phyloP scores from a whole-genome alignment of 2,888 invertebrate genomes.

The Eristalis intricaria region DNA sequence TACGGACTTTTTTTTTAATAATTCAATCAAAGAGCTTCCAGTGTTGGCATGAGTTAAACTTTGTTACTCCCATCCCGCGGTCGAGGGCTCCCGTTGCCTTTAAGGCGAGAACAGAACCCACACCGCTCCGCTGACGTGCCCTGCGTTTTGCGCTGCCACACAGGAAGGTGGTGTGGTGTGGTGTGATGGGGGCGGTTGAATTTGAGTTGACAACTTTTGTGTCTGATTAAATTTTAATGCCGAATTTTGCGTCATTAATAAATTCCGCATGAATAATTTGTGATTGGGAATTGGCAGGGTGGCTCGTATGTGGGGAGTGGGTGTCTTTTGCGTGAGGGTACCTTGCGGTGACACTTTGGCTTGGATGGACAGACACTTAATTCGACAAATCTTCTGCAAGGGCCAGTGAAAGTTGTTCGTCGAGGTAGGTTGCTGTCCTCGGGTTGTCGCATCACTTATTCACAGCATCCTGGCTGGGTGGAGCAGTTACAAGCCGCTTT shows the following conservation, averaged over 20 bases:
- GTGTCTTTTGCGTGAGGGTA: conserved; percentile 32
- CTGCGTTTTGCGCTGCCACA: not conserved
- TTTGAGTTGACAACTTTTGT: conserved; percentile 76
- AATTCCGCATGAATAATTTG: conserved; percentile 75
- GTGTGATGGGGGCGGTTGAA: conserved; percentile 55
- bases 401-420: conserved; percentile 45
- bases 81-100: conserved; percentile 24
- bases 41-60: conserved; percentile 70
- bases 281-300: conserved; percentile 35
- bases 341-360: conserved; percentile 45
- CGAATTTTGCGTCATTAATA: conserved; percentile 74
- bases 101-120: conserved; percentile 24
- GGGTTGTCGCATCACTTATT: conserved; percentile 44
- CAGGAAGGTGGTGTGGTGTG: not conserved
- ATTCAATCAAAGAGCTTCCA: conserved; percentile 75
- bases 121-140: not conserved
- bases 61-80: conserved; percentile 25
- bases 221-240: conserved; percentile 80
- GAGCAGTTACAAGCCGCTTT: conserved; percentile 44
- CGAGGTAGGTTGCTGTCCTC: conserved; percentile 11
- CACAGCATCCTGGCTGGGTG: conserved; percentile 10
- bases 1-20: conserved; percentile 74
- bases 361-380: conserved; percentile 68
- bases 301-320: conserved; percentile 16
- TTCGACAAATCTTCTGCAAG: conserved; percentile 47